Evolutionary conservation across 2,797 vertebrate species (phyloP), one percentile per base, ranked within the genome.

Genomic region (Sebastiscus tertius): DNA sequence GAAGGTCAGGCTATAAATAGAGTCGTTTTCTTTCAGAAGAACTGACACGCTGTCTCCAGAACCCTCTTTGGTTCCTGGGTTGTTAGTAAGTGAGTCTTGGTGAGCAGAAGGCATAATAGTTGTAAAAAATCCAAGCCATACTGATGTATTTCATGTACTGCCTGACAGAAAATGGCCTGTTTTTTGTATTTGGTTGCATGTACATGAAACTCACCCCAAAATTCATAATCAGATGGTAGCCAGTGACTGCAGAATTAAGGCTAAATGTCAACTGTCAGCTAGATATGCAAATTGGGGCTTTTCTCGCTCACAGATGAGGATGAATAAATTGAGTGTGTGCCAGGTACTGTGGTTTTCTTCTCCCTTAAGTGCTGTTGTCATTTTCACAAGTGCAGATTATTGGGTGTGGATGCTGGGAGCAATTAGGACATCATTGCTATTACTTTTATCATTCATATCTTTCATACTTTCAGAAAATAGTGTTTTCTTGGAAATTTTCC

Each of bases 181-280:
- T 55, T 55, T 52, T 16, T 86, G 8, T 74, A 81, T 80, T 89
- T 71, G 20, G 39, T 64, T 76, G 24, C 81, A 71, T 77, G 46
- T 58, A 64, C 83, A 79, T 78, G 61, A 82, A 88, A 65, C 64
- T 54, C 63, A 65, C 22, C 56, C 22, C 55, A 34, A 82, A 81
- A 85, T 69, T 80, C 34, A 39, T 81, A 75, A 87, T 91, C 81
- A 88, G 82, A 88, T 89, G 82, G 79, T 88, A 89, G 85, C 26
- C 56, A 79, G 42, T 58, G 80, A 88, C 86, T 85, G 77, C 64
- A 81, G 82, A 85, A 88, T 90, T 86, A 91, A 85, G 73, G 80
- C 81, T 90, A 92, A 94, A 94, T 93, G 91, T 93, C 90, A 94
- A 49, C 88, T 80, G 87, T 90, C 91, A 90, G 82, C 81, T 72